Percentiles rank a stretch among this genome's conserved stretches.
Conservation (phyloP, 2,113 vertebrate genomes). For the Nycticorax nycticorax region DNA sequence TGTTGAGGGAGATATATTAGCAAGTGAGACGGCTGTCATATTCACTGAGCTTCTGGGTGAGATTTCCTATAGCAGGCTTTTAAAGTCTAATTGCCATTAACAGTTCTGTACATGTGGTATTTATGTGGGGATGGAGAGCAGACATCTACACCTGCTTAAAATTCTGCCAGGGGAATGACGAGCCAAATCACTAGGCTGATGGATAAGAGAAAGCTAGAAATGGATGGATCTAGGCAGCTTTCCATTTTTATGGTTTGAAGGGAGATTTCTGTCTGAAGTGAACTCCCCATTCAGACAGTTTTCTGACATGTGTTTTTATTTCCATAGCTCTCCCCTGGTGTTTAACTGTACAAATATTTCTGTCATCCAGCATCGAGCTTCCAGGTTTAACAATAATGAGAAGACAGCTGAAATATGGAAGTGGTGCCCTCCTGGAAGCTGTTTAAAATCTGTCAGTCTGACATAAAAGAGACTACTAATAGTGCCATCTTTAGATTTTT, state of each 20-base stretch:
- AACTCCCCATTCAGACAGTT: not conserved
- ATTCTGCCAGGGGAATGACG: not conserved
- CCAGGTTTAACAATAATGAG: not conserved
- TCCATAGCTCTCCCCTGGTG: not conserved
- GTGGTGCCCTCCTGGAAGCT: not conserved
- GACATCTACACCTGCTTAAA: not conserved
- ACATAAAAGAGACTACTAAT: not conserved
- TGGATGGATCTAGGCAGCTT: not conserved
- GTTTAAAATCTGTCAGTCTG: not conserved
- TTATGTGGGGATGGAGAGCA: not conserved
- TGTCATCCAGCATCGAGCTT: not conserved
- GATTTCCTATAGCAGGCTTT: not conserved
- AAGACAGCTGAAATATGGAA: slow-evolving; percentile 18
- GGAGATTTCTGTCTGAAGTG: not conserved
- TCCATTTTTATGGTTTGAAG: slow-evolving; percentile 3
- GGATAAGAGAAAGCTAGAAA: not conserved
- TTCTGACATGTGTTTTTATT: slow-evolving; percentile 7
- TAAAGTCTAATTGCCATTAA: not conserved
- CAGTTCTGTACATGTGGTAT: not conserved
- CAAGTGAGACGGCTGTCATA: not conserved
- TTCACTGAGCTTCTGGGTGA: not conserved
- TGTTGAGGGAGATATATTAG: not conserved
- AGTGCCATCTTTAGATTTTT: not conserved
- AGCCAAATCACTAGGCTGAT: not conserved
- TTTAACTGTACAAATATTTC: slow-evolving; percentile 33